These are phyloP conservation scores for Enteromius fasciolatus DNA, from an alignment of 2,797 vertebrate species.

Conservation along the genomic window DNA sequence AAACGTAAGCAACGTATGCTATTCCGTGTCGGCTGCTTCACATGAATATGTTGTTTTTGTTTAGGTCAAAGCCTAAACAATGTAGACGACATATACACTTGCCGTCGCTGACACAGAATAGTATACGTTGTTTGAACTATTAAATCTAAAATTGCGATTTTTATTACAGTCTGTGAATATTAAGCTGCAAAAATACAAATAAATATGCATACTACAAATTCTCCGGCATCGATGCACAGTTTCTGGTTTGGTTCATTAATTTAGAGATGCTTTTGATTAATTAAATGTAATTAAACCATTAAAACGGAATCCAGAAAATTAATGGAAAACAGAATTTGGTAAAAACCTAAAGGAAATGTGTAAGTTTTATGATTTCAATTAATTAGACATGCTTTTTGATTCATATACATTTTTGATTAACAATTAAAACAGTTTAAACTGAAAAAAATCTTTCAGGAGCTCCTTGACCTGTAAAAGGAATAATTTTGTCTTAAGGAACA, in stretches of 20 bases:
- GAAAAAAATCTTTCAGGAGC: neutral
- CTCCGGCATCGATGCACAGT: neutral
- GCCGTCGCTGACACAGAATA: too few relatives aligned
- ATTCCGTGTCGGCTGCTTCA: too few relatives aligned
- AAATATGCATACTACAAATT: neutral
- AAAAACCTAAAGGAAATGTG: neutral
- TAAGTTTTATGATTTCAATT: neutral
- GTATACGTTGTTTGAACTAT: too few relatives aligned
- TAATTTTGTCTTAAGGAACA: neutral
- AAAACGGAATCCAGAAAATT: neutral
- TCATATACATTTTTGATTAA: neutral
- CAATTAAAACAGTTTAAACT: neutral
- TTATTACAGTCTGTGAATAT: neutral
- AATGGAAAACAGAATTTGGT: neutral
- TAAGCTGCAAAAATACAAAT: neutral
- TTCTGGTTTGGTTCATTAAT: neutral
- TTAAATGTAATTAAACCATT: neutral
- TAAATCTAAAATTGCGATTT: too few relatives aligned
- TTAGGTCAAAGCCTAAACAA: too few relatives aligned
- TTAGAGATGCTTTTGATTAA: neutral
- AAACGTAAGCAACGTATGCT: too few relatives aligned
- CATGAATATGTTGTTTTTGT: too few relatives aligned
- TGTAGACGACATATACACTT: too few relatives aligned
- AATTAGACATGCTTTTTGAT: neutral
- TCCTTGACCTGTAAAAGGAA: slow-evolving; percentile 7